Evolutionary conservation across 2,113 vertebrate species (phyloP).

Genomic region (Myodes glareolus): DNA sequence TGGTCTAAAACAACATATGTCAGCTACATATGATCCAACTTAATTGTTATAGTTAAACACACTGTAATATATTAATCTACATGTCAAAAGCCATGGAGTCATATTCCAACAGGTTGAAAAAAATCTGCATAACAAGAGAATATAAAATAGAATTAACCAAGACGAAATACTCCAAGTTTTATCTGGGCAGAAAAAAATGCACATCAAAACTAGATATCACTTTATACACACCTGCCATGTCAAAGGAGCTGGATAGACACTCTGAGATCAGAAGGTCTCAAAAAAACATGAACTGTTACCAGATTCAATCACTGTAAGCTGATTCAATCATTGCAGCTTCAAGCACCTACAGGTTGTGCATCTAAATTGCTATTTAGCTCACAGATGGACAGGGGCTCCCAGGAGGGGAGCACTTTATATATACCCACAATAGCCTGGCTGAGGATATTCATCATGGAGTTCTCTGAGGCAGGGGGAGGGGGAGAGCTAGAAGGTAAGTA

Average conservation of each 20-base stretch:
- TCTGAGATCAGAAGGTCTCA: background rate
- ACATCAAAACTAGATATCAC: background rate
- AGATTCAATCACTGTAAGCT: background rate
- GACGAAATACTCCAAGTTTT: background rate
- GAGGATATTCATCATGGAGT: background rate
- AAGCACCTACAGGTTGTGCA: background rate
- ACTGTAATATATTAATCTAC: background rate
- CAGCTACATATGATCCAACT: background rate
- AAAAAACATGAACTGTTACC: background rate
- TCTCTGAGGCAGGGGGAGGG: background rate
- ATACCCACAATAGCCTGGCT: background rate
- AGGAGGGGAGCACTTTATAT: background rate
- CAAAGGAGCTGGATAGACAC: background rate
- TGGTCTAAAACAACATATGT: background rate
- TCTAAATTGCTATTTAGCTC: background rate
- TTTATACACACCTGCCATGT: background rate
- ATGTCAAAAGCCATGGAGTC: background rate
- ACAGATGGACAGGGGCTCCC: background rate
- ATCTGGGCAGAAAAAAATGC: conserved; percentile 1
- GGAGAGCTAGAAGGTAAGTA: background rate
- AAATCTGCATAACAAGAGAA: background rate
- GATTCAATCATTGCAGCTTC: background rate
- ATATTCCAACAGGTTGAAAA: background rate
- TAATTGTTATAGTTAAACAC: background rate
- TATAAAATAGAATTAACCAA: background rate